Conservation (phyloP, 2,797 vertebrate genomes). For the Vipera latastei region DNA sequence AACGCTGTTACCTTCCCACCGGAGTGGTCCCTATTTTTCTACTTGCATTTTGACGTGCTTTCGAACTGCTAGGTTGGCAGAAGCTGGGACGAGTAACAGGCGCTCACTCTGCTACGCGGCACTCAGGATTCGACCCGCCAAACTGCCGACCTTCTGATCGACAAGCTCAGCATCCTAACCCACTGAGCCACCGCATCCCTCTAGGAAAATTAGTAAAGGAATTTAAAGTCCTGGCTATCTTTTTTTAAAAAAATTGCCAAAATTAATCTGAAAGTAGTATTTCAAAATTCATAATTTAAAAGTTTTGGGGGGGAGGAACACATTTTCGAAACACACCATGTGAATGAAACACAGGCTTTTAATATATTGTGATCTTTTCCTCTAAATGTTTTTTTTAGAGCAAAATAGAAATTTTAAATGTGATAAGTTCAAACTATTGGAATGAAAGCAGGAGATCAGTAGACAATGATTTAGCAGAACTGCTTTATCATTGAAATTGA, state of each 20-base stretch:
- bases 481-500: accelerated
- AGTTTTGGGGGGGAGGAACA: neutral
- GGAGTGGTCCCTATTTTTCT: no score
- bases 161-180: no score
- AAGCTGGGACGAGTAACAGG: no score
- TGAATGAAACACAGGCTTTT: neutral
- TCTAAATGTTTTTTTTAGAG: neutral
- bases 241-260: neutral
- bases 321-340: neutral
- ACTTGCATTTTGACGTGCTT: no score
- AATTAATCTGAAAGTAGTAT: neutral
- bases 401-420: neutral
- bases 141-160: no score
- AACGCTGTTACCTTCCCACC: no score
- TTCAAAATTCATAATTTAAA: neutral
- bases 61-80: no score
- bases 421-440: neutral
- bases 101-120: no score
- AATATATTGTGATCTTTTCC: neutral
- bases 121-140: no score
- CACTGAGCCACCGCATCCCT: no score
- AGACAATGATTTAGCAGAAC: neutral
- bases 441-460: neutral
- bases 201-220: neutral
- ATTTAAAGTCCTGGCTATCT: neutral